Evolutionary conservation across 2,888 invertebrate species (phyloP), one percentile per base, ranked within the genome.

Genomic region (Carpatolechia fugitivella): DNA sequence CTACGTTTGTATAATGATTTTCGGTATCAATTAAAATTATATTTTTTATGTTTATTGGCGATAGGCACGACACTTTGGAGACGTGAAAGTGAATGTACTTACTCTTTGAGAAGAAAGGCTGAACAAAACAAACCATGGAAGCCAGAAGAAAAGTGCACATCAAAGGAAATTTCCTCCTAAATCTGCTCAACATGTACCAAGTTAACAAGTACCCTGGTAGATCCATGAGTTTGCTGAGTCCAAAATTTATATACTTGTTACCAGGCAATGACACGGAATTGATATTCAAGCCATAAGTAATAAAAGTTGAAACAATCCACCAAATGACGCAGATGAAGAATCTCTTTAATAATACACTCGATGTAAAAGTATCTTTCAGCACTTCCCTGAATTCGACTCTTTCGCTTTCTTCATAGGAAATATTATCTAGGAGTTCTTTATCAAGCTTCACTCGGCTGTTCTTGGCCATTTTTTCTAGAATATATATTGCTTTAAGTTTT

Each of bases 161-260:
- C 10, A 52, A 16, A 3, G 51, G 40, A 29, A 7, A 29, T 30
- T 52, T 38, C n/a, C 51, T 40, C 29, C 30, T 24, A 14, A 38
- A 52, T 16, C 31, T 14, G 8, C 13, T 44, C 29, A 44, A 13
- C 5, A 29, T n/a, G 7, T 13, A 44, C 6, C 6, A 1, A 29
- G 44, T n/a, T 20, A 29, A 13, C n/a, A 20, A 29, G 6, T 11
- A 11, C 13, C 29, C 93, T 0, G 94, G 94, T 16, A 94, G 74
- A 59, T 88, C 94, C 6, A 92, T 85, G 0, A 91, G 55, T 0
- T 91, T 76, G 0, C 92, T 89, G 16, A 93, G 66, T 2, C 93
- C 93, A 66, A 94, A 96, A 76, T 96, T 96, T 1, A 94, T 66
- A 70, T 96, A 96, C 68, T 93, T 94, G 72, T 95, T 93, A 2